phyloP scores from a whole-genome alignment of 2,888 invertebrate genomes.

The Bombylius discolor region DNA sequence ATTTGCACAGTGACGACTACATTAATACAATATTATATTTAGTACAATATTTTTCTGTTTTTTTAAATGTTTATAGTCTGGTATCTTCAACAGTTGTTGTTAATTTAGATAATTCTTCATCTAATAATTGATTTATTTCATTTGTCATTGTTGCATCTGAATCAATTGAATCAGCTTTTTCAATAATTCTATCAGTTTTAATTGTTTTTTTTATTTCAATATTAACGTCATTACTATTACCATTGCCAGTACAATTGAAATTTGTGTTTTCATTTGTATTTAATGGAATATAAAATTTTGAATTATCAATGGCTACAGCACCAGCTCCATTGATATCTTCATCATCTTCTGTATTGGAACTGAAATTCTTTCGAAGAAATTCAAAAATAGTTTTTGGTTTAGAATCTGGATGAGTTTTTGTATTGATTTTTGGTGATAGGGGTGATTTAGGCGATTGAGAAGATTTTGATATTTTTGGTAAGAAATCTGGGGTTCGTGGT shows the following conservation, averaged over 20 bases:
- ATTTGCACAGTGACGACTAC: too few species aligned
- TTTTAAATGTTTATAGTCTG: slow-evolving; percentile 10
- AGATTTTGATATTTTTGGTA: background rate
- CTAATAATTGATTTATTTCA: slow-evolving; percentile 26
- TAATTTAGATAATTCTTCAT: slow-evolving; percentile 31
- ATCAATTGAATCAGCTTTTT: slow-evolving; percentile 22
- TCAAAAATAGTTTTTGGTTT: slow-evolving; percentile 37
- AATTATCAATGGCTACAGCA: slow-evolving; percentile 24
- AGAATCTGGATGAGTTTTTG: slow-evolving; percentile 11
- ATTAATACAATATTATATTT: too few species aligned
- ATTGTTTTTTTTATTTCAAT: slow-evolving; percentile 31
- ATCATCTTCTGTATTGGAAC: slow-evolving; percentile 14
- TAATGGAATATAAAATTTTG: slow-evolving; percentile 29
- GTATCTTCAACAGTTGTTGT: slow-evolving; percentile 18
- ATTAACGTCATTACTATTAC: slow-evolving; percentile 25
- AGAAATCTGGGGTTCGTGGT: slow-evolving; percentile 19
- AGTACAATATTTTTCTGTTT: background rate
- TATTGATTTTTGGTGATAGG: slow-evolving; percentile 7
- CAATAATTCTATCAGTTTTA: slow-evolving; percentile 29
- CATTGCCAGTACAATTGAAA: background rate
- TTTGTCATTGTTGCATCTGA: slow-evolving; percentile 19
- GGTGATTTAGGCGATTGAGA: background rate
- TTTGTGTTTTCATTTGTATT: background rate
- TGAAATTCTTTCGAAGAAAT: slow-evolving; percentile 35
- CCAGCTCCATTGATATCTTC: background rate